Base-by-base conservation (phyloP, 2,113 vertebrate species). In the Stigmatopora nigra region DNA sequence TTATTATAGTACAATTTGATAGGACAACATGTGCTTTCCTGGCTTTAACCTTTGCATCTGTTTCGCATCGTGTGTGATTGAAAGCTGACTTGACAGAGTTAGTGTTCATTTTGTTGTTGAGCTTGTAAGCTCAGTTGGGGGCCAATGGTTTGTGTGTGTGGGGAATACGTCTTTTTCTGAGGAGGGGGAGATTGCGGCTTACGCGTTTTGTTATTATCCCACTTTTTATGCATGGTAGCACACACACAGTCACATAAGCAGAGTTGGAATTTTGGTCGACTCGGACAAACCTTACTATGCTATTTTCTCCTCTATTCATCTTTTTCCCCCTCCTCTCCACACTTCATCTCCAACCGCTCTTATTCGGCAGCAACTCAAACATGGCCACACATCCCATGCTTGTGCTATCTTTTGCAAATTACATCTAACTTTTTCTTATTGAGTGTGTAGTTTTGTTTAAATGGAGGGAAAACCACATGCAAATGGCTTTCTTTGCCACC, bases 71-170 rank as follows among this genome's bases (percentile, higher is more conserved):
- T 19, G 38, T 55, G 56, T 79, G 72, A 86, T 86, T 80, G 79
- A 79, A 76, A 82, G 69, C 41, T 41, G 57, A 82, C 62, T 69
- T 77, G 78, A 82, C 71, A 70, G 79, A 74, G 75, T 67, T 65
- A 71, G 78, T 82, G 85, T 80, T 86, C 83, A 78, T 82, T 87
- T 85, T 87, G 82, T 85, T 85, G 80, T 77, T 84, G 73, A 70
- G 74, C 73, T 84, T 73, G 71, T 79, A 78, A 78, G 75, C 81
- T 75, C 72, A 70, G 65, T 20, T 57, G 74, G 66, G 64, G 53
- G 6, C 22, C 22, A 76, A 68, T 57, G 77, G 71, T 65, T 45
- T 48, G 72, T 73, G 65, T 78, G 73, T 78, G 73, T 71, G 78
- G 68, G 61, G 72, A 85, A 84, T 71, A 80, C 70, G 63, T 81